Percentiles rank a stretch among this genome's conserved stretches.
Conservation (phyloP, 1,140 invertebrate genomes). For the Hormaphis cornu region DNA sequence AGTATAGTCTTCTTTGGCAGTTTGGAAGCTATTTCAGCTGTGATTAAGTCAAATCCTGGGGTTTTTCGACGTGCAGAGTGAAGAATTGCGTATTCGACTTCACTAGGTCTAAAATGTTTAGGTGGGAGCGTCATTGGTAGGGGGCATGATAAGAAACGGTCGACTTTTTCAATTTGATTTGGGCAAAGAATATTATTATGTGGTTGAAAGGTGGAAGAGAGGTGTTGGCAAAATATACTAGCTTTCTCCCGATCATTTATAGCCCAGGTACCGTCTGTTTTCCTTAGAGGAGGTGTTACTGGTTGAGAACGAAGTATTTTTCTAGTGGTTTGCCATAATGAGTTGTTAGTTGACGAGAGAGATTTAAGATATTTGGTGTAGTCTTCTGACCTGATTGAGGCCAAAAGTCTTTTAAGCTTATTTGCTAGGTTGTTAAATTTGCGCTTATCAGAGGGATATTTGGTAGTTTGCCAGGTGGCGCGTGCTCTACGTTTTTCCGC, state of each 20-base stretch:
- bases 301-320: slow-evolving; percentile 14
- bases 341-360: neutral
- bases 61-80: neutral
- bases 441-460: neutral
- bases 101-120: slow-evolving; percentile 4
- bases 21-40: neutral
- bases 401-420: neutral
- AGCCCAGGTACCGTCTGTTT: neutral
- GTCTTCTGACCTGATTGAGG: neutral
- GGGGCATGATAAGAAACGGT: neutral
- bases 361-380: neutral
- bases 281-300: neutral
- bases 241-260: neutral
- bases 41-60: slow-evolving; percentile 11
- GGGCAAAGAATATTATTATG: neutral
- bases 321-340: slow-evolving; percentile 28
- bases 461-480: neutral
- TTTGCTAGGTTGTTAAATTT: neutral
- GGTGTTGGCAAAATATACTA: slow-evolving; percentile 7
- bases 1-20: neutral
- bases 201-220: slow-evolving; percentile 2
- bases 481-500: slow-evolving; percentile 3
- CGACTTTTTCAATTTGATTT: neutral
- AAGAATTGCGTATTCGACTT: neutral
- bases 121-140: neutral